Conservation (phyloP, 2,113 vertebrate genomes). For the Dicerorhinus sumatrensis region DNA sequence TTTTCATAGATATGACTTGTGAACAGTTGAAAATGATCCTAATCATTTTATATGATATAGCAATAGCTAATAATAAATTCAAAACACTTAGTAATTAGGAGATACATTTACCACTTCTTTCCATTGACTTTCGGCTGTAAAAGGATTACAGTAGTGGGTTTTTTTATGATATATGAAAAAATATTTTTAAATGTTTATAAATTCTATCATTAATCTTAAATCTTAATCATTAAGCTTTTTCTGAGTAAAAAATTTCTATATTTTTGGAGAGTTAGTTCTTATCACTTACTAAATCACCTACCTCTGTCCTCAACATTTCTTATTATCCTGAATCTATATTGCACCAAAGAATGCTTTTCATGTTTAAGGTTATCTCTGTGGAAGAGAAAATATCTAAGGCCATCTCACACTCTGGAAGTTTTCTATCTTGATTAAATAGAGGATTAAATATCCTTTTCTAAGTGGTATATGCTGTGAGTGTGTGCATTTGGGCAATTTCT, state of each 20-base stretch:
- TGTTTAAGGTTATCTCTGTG: conserved; percentile 16
- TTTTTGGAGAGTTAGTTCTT: conserved; percentile 1
- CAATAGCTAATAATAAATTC: conserved; percentile 47
- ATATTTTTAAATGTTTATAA: neutral
- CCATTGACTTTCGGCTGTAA: neutral
- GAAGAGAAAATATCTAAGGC: conserved; percentile 19
- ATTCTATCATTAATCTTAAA: neutral
- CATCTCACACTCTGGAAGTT: neutral
- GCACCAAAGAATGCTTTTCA: neutral
- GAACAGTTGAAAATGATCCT: conserved; percentile 73
- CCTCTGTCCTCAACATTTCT: neutral
- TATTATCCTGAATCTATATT: neutral
- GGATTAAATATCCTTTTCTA: conserved; percentile 2
- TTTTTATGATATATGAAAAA: neutral
- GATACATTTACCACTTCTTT: conserved; percentile 49
- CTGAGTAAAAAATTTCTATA: neutral
- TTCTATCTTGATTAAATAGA: conserved; percentile 25
- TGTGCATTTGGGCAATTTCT: neutral
- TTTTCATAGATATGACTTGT: conserved; percentile 75
- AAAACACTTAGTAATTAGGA: conserved; percentile 62
- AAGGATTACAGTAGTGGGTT: conserved; percentile 33
- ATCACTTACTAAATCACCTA: neutral
- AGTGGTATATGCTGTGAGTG: neutral
- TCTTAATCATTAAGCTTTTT: conserved; percentile 15
- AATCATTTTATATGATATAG: conserved; percentile 67